phyloP scores from a whole-genome alignment of 2,888 invertebrate genomes.

The Phortica magna region DNA sequence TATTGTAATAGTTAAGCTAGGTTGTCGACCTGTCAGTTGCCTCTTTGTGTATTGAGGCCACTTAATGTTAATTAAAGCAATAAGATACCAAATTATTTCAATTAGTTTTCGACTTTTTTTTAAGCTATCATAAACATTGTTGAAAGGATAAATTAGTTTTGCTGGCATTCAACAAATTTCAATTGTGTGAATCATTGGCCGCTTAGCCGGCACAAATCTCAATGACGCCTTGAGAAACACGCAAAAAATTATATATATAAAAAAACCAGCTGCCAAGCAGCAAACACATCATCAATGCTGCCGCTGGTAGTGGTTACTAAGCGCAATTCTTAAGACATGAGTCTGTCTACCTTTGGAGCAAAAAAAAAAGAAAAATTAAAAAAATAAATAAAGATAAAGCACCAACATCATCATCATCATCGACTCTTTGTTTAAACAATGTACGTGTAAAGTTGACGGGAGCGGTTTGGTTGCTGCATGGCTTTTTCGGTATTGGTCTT shows the following conservation, averaged over 20 bases:
- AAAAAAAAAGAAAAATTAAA: slow-evolving; percentile 9
- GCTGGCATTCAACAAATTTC: background rate
- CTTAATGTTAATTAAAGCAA: slow-evolving; percentile 14
- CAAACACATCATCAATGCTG: slow-evolving; percentile 45
- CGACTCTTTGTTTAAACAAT: slow-evolving; percentile 28
- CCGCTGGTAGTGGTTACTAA: slow-evolving; percentile 41
- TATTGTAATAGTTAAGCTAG: background rate
- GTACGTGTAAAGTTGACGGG: slow-evolving; percentile 1
- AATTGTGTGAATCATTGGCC: slow-evolving; percentile 56
- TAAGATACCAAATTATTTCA: slow-evolving; percentile 7
- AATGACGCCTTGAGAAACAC: slow-evolving; percentile 36
- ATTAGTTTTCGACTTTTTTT: background rate
- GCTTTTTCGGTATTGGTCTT: slow-evolving; percentile 17
- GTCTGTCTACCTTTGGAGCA: slow-evolving; percentile 13
- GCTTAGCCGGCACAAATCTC: slow-evolving; percentile 24
- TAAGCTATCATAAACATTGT: background rate
- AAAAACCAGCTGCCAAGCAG: slow-evolving; percentile 5
- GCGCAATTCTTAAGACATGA: slow-evolving; percentile 24
- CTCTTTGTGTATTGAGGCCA: background rate
- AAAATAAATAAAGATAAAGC: background rate
- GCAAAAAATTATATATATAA: slow-evolving; percentile 15
- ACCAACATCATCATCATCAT: slow-evolving; percentile 7
- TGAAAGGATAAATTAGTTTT: background rate
- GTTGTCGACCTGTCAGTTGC: background rate
- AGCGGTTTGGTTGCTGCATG: background rate